Evolutionary conservation across 2,797 vertebrate species (phyloP), one percentile per base, ranked within the genome.

Genomic region (Melopsittacus undulatus): DNA sequence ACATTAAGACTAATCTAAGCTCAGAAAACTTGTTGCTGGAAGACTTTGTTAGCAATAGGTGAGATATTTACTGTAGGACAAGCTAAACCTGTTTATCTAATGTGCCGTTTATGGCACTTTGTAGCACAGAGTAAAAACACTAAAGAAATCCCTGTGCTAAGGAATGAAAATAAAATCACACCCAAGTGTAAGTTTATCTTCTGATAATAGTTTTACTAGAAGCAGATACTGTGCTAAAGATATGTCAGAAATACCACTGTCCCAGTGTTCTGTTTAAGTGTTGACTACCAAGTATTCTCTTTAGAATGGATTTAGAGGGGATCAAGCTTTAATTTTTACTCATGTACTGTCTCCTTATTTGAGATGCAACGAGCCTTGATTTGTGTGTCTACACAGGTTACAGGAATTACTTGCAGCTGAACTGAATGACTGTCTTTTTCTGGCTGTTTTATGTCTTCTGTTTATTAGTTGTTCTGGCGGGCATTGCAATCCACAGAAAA

Each of bases 291-390:
- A 16, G 74, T 61, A 34, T 24, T 46, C 15, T 68, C 5, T 83
- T 82, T 29, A 13, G 32, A 30, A 40, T 34, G 38, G 70, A n/a
- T 63, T 64, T 69, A 52, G 52, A 77, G 18, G 6, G 20, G 9
- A 38, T 83, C 76, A 22, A 85, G 27, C 64, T 73, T 73, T 46
- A 45, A 32, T 63, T 63, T 34, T 62, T n/a, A n/a, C 9, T 84
- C 10, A 6, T 16, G 22, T 70, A 30, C 46, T 76, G 32, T 42
- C 15, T 74, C 43, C 7, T 70, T 52, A n/a, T 0, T 0, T 49
- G 40, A 83, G 51, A 34, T 57, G 51, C 61, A 62, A 9, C 0
- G 1, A 74, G 32, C 14, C 32, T 26, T 22, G 61, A 51, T 42
- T 81, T 27, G 22, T 36, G 17, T 51, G 27, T 59, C 70, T 61